phyloP scores from a whole-genome alignment of 2,797 vertebrate genomes.

The Megalops cyprinoides region DNA sequence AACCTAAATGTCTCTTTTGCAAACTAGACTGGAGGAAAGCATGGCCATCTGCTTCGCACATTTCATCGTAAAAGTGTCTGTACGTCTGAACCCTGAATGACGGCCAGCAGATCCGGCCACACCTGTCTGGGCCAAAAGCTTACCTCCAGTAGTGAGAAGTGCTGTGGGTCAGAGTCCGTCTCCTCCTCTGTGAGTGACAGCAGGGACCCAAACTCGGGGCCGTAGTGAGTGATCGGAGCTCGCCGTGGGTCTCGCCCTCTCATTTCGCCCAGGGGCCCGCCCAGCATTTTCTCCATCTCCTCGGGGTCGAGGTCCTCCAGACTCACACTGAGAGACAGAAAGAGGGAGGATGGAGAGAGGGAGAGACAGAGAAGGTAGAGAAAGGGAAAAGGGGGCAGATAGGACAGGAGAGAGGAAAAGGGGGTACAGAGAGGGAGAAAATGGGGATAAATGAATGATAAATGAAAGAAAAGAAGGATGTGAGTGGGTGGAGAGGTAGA shows the following conservation, averaged over 20 bases:
- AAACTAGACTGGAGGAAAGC: not conserved
- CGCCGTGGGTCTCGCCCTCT: conserved; percentile 56
- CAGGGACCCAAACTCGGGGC: conserved; percentile 67
- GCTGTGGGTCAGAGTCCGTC: conserved; percentile 27
- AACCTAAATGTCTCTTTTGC: not conserved
- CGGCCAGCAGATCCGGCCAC: not conserved
- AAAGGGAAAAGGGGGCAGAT: not conserved
- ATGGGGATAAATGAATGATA: not conserved
- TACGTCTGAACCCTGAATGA: not conserved
- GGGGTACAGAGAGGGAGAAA: too few relatives aligned
- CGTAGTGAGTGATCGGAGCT: conserved; percentile 62
- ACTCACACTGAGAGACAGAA: conserved; percentile 51
- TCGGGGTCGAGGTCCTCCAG: conserved; percentile 53
- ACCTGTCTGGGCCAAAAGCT: not conserved
- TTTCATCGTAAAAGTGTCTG: not conserved
- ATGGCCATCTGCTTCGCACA: not conserved
- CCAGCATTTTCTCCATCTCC: conserved; percentile 45
- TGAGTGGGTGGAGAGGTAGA: not conserved
- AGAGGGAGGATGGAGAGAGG: not conserved
- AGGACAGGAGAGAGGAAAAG: not conserved
- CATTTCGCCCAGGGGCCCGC: conserved; percentile 30
- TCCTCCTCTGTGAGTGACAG: conserved; percentile 66
- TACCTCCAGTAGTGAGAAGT: conserved; percentile 43
- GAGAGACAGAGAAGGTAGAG: too few relatives aligned
- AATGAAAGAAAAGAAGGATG: not conserved